phyloP scores from a whole-genome alignment of 2,797 vertebrate species.

The Paratrypauchen microcephalus region DNA sequence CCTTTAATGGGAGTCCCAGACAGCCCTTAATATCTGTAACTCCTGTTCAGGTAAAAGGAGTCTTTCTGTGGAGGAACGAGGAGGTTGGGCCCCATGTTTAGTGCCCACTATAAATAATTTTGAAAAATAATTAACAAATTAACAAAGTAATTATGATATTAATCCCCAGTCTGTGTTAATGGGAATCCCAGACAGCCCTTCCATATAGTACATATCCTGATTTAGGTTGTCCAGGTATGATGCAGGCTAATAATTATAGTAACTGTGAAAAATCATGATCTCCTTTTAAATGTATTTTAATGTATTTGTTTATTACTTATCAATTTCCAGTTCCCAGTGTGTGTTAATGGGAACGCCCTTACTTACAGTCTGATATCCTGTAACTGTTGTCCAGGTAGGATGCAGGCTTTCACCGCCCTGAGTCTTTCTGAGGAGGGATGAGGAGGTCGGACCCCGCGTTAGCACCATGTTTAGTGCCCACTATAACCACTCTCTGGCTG shows the following conservation, averaged over 20 bases:
- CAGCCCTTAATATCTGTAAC: conserved; percentile 43
- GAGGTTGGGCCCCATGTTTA: conserved; percentile 81
- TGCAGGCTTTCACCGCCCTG: conserved; percentile 63
- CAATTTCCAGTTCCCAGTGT: neutral
- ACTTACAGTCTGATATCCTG: conserved; percentile 22
- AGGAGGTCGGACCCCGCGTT: conserved; percentile 58
- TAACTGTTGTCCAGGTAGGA: conserved; percentile 67
- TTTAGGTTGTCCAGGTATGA: conserved; percentile 65
- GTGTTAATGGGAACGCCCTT: conserved; percentile 16
- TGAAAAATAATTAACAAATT: too few species aligned
- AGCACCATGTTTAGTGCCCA: conserved; percentile 89
- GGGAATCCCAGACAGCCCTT: conserved; percentile 25
- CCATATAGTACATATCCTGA: conserved; percentile 29
- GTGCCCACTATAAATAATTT: conserved; percentile 80
- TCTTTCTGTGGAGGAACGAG: conserved; percentile 68
- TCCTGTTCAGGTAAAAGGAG: conserved; percentile 69
- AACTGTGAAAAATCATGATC: too few species aligned
- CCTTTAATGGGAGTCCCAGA: conserved; percentile 13
- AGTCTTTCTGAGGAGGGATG: conserved; percentile 68
- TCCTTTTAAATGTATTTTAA: too few species aligned
- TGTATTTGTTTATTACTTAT: neutral
- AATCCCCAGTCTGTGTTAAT: conserved; percentile 3
- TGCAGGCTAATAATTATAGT: conserved; percentile 44
- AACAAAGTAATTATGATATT: too few species aligned
- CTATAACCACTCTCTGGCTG: conserved; percentile 88